Evolutionary conservation across 2,888 invertebrate species (phyloP).

Genomic region (Crepidodera aurea): DNA sequence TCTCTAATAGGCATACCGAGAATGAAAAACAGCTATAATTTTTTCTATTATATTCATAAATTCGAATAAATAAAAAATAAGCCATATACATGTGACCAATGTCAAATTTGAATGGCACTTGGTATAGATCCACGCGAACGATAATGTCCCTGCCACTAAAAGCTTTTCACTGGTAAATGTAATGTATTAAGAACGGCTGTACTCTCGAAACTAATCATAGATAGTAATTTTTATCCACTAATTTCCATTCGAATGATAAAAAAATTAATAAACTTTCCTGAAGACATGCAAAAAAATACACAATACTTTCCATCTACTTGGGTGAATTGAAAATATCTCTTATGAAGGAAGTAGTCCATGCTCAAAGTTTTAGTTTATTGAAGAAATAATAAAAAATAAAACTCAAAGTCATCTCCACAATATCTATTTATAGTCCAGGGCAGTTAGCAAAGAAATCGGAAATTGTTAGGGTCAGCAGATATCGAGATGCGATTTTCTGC

Average conservation of each 20-base stretch:
- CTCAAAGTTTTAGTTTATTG: too few relatives aligned
- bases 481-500: too few relatives aligned
- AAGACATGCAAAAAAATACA: too few relatives aligned
- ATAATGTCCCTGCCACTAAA: conserved; percentile 58
- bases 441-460: too few relatives aligned
- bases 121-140: conserved; percentile 59
- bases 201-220: conserved; percentile 35
- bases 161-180: conserved; percentile 55
- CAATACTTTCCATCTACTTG: too few relatives aligned
- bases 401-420: too few relatives aligned
- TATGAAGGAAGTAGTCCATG: too few relatives aligned
- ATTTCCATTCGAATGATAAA: conserved; percentile 15
- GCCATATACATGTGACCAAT: conserved; percentile 58
- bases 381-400: too few relatives aligned
- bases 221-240: conserved; percentile 21
- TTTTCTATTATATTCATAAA: conserved; percentile 47
- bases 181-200: conserved; percentile 30
- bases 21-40: conserved; percentile 33
- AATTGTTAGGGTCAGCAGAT: too few relatives aligned
- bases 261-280: not conserved
- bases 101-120: conserved; percentile 62
- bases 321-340: too few relatives aligned
- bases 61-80: conserved; percentile 58
- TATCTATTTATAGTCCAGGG: too few relatives aligned
- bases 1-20: conserved; percentile 5